Conservation (phyloP, 2,888 invertebrate species). For the Brachypalpus laphriformis region DNA sequence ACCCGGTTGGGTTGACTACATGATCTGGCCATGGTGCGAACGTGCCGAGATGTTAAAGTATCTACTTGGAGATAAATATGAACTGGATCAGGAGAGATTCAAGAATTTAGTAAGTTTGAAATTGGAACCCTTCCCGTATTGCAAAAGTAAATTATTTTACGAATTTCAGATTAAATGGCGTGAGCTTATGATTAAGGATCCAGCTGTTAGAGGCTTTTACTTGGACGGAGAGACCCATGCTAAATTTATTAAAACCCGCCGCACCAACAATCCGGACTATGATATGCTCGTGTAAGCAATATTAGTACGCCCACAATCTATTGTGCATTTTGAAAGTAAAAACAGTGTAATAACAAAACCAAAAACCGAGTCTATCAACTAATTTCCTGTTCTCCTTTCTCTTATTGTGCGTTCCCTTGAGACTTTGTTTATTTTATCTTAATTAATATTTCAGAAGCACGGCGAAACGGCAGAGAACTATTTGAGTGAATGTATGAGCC, state of each 20-base stretch:
- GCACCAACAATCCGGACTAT: constrained; percentile 88
- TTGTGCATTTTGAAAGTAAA: constrained; percentile 34
- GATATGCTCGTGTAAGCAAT: constrained; percentile 85
- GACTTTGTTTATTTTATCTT: constrained; percentile 27
- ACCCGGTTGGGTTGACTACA: constrained; percentile 91
- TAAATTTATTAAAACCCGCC: constrained; percentile 87
- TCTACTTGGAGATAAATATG: constrained; percentile 85
- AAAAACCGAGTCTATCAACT: constrained; percentile 45
- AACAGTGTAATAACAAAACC: constrained; percentile 22
- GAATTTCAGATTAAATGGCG: constrained; percentile 86
- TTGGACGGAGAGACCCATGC: constrained; percentile 88
- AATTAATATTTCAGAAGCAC: constrained; percentile 62
- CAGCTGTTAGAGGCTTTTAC: constrained; percentile 87
- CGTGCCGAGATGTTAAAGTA: constrained; percentile 84
- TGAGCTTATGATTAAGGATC: constrained; percentile 87
- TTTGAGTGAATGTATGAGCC: constrained; percentile 31
- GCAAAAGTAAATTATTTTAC: background rate
- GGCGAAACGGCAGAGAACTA: constrained; percentile 62
- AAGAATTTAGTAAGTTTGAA: constrained; percentile 84
- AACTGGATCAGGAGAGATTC: constrained; percentile 87
- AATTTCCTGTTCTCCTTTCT: constrained; percentile 8
- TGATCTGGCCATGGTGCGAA: constrained; percentile 95
- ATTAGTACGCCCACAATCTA: constrained; percentile 25
- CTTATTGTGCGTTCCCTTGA: background rate
- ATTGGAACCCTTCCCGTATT: background rate